Base-by-base conservation (phyloP, 2,797 vertebrate genomes). In the Holocentrus rufus region DNA sequence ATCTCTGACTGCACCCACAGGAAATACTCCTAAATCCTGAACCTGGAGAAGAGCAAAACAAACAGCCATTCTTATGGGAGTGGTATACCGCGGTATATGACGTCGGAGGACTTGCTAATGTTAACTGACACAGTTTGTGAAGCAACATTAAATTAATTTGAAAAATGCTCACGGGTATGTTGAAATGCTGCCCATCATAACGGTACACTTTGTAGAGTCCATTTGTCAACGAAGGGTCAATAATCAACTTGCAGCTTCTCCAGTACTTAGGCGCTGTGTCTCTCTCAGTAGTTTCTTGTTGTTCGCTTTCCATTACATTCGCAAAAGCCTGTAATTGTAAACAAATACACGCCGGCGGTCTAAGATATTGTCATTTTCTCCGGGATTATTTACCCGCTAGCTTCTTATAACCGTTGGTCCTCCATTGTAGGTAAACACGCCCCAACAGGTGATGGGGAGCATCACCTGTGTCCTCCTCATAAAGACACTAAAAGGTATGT, bases 221-320 rank as follows among this genome's bases (percentile, higher is more conserved):
- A 89, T 94, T 95, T 64, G 95, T 97, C 83, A 98, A 83, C 55
- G 91, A 93, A 2, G 97, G 97, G 93, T 99, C 97, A 88, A 96
- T 95, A 77, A 98, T 95, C 93, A 98, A 92, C 93, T 97, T 98
- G 94, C 95, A 98, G 93, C 95, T 96, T 92, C 90, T 97, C 97
- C 97, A 98, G 85, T 92, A 93, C 82, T 95, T 94, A 87, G 94
- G 93, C 77, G 89, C 93, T 74, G 94, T 95, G 91, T 96, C 94
- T 92, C 91, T 95, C 78, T 88, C 85, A 72, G 72, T 55, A 88
- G 89, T 91, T 85, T 84, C 93, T 87, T 84, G 93, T 87, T 92
- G 94, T 83, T 94, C 95, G 94, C 94, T 95, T 94, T 99, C 98
- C 96, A 97, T 98, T 84, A 97, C 97, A 96, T 97, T 97, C 84